A percentile compares a stretch with the other conserved stretches of the same genome.
Conservation (phyloP, 2,888 invertebrate genomes). For the Troides helena region DNA sequence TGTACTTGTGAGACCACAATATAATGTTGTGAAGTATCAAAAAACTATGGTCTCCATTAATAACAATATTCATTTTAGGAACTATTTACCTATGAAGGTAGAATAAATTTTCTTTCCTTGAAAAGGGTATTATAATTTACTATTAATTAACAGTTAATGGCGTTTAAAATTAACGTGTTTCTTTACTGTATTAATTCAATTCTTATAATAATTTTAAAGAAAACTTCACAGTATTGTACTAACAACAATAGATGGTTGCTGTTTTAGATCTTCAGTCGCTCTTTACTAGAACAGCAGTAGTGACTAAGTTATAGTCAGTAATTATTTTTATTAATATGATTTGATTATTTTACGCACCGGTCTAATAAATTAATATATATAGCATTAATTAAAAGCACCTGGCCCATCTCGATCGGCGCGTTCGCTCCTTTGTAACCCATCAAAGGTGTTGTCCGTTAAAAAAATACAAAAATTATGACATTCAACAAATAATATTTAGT, state of each 20-base stretch:
- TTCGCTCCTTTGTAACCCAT: constrained; percentile 54
- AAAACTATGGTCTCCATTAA: too few species aligned
- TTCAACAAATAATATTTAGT: constrained; percentile 79
- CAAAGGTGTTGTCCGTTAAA: constrained; percentile 73
- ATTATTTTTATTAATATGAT: constrained; percentile 32
- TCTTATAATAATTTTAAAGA: too few species aligned
- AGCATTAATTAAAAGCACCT: constrained; percentile 62
- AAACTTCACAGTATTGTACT: too few species aligned
- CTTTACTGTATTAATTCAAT: too few species aligned
- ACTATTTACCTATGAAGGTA: too few species aligned
- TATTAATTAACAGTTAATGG: too few species aligned
- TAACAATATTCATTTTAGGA: too few species aligned
- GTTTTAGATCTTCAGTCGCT: not conserved
- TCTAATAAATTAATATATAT: constrained; percentile 29
- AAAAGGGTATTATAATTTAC: too few species aligned
- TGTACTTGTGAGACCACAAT: too few species aligned
- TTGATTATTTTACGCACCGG: constrained; percentile 38
- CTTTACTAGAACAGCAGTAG: not conserved
- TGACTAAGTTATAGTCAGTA: constrained; percentile 5
- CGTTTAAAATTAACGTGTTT: too few species aligned
- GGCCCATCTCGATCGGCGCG: constrained; percentile 52
- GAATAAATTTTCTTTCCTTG: too few species aligned
- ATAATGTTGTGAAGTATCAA: too few species aligned
- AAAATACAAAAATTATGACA: constrained; percentile 71
- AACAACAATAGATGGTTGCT: not conserved